These are phyloP conservation scores for Anastatus disparis DNA, from an alignment of 1,140 invertebrate genomes.

Conservation along the genomic window DNA sequence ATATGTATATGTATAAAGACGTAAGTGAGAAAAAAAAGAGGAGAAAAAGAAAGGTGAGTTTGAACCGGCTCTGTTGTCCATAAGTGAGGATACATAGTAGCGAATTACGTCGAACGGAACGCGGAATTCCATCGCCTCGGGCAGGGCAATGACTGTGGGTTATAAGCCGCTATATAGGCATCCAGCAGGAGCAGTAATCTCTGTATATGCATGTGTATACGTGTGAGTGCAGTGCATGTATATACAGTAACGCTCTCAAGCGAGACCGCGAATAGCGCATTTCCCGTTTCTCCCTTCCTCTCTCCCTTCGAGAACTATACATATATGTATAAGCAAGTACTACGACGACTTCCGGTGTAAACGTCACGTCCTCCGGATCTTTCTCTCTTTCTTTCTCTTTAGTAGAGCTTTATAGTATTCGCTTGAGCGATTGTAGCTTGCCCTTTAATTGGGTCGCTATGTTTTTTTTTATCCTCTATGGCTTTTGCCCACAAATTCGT, in stretches of 20 bases:
- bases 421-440: not conserved
- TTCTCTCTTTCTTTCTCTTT: not conserved
- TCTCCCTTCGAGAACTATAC: not conserved
- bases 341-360: constrained; percentile 31
- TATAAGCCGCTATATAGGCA: too few relatives aligned
- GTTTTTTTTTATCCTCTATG: not conserved
- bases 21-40: not conserved
- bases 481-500: not conserved
- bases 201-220: not conserved
- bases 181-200: too few relatives aligned
- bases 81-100: too few relatives aligned
- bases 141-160: constrained; percentile 35
- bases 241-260: not conserved
- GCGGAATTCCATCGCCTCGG: constrained; percentile 38
- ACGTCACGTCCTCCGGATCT: constrained; percentile 15
- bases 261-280: constrained; percentile 21
- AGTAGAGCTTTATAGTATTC: too few relatives aligned
- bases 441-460: constrained; percentile 34
- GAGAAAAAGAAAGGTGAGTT: not conserved
- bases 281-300: constrained; percentile 32
- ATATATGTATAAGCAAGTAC: too few relatives aligned
- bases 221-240: too few relatives aligned
- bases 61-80: constrained; percentile 23
- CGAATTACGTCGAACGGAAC: constrained; percentile 37
- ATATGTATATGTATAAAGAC: not conserved